Percentiles rank a stretch among this genome's conserved stretches.
Evolutionary conservation across 1,140 invertebrate species (phyloP).

Genomic region (Cheumatopsyche charites): DNA sequence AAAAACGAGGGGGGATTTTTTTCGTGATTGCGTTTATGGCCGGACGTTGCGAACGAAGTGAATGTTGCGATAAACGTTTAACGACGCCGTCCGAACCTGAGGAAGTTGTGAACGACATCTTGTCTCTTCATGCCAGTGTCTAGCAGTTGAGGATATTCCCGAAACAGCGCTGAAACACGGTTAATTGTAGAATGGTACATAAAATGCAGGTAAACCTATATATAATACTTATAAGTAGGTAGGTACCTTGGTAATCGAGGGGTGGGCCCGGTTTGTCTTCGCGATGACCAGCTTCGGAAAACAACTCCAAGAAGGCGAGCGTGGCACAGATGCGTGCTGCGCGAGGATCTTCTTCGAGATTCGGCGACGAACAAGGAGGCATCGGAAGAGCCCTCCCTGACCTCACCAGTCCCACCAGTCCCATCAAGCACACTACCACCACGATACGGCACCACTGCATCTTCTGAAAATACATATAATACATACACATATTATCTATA

Average conservation of each 20-base stretch:
- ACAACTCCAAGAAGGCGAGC: slow-evolving; percentile 60
- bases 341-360: slow-evolving; percentile 57
- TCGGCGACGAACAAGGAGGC: slow-evolving; percentile 55
- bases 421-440: slow-evolving; percentile 38
- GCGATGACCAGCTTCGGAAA: slow-evolving; percentile 54
- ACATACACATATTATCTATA: too few species aligned
- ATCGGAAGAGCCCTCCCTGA: slow-evolving; percentile 50
- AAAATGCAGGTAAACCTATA: too few species aligned
- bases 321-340: slow-evolving; percentile 59
- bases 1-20: not conserved
- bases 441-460: slow-evolving; percentile 45
- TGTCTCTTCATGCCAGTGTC: slow-evolving; percentile 75
- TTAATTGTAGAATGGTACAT: too few species aligned
- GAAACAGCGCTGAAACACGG: slow-evolving; percentile 55
- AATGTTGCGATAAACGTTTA: slow-evolving; percentile 48
- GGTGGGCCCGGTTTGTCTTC: slow-evolving; percentile 51
- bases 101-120: slow-evolving; percentile 81
- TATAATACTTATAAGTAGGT: too few species aligned
- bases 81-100: slow-evolving; percentile 75
- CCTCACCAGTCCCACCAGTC: slow-evolving; percentile 45
- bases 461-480: slow-evolving; percentile 35
- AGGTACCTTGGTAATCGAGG: slow-evolving; percentile 42
- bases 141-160: slow-evolving; percentile 60
- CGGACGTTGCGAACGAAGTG: slow-evolving; percentile 34
- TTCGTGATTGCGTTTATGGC: slow-evolving; percentile 29